Evolutionary conservation across 2,113 vertebrate genomes (phyloP).

Genomic region (Calidris pugnax): DNA sequence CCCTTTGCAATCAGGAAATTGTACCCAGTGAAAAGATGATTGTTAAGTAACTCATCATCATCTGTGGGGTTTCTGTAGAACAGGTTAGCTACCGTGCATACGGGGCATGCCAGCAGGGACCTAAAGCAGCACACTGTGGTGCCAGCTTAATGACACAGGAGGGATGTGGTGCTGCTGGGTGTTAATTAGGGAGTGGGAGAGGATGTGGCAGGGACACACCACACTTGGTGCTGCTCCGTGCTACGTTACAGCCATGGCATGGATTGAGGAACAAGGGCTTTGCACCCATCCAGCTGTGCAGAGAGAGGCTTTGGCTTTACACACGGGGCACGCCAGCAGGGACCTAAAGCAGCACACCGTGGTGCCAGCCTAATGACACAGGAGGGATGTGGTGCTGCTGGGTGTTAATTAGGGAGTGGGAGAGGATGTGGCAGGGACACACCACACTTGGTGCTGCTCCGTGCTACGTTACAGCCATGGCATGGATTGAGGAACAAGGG

Average conservation of each 20-base stretch:
- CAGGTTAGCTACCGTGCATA: neutral
- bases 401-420: neutral
- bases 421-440: rapidly evolving
- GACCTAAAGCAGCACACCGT: too few species aligned
- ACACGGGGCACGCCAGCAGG: too few species aligned
- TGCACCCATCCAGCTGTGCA: rapidly evolving
- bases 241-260: rapidly evolving
- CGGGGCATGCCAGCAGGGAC: rapidly evolving
- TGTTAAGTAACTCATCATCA: neutral
- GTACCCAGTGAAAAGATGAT: rapidly evolving
- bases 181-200: neutral
- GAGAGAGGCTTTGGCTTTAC: neutral
- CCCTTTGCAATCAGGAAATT: neutral
- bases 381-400: neutral
- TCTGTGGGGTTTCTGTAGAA: neutral
- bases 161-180: neutral
- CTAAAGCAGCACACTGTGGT: rapidly evolving
- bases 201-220: rapidly evolving
- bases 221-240: rapidly evolving
- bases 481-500: rapidly evolving
- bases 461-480: rapidly evolving
- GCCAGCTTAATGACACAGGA: neutral
- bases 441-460: rapidly evolving
- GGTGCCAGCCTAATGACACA: too few species aligned
- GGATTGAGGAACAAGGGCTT: rapidly evolving